phyloP scores from a whole-genome alignment of 2,113 vertebrate genomes.

The Phalacrocorax pelagicus region DNA sequence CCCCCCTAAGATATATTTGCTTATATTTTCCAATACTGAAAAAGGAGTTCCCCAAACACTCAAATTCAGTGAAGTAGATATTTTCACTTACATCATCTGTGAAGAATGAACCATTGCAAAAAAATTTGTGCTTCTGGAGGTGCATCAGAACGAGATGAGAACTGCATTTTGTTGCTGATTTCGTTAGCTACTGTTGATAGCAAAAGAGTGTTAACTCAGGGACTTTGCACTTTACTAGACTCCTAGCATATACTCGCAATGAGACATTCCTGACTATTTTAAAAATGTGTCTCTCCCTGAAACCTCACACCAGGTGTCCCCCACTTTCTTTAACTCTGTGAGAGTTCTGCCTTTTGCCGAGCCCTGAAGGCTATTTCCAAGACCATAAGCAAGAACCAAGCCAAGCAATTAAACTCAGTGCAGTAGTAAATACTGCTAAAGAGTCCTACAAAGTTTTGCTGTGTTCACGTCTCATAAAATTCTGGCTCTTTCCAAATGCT shows the following conservation, averaged over 20 bases:
- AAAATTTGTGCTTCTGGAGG: not conserved
- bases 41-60: not conserved
- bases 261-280: not conserved
- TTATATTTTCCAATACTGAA: not conserved
- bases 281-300: not conserved
- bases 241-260: not conserved
- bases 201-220: not conserved
- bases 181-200: not conserved
- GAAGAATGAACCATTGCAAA: not conserved
- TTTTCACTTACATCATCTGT: not conserved
- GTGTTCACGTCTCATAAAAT: not conserved
- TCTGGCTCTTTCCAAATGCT: not conserved
- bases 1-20: not conserved
- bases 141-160: not conserved
- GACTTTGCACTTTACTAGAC: not conserved
- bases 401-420: not conserved
- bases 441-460: not conserved
- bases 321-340: not conserved
- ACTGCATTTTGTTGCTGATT: not conserved
- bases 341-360: not conserved
- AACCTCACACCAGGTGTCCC: not conserved
- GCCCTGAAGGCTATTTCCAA: not conserved
- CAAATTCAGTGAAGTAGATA: accelerated
- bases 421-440: not conserved
- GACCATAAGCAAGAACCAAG: not conserved